A percentile compares a stretch with the other conserved stretches of the same genome.
These are phyloP conservation scores for Anhinga rufa DNA, from an alignment of 2,113 vertebrate genomes.

Conservation along the genomic window DNA sequence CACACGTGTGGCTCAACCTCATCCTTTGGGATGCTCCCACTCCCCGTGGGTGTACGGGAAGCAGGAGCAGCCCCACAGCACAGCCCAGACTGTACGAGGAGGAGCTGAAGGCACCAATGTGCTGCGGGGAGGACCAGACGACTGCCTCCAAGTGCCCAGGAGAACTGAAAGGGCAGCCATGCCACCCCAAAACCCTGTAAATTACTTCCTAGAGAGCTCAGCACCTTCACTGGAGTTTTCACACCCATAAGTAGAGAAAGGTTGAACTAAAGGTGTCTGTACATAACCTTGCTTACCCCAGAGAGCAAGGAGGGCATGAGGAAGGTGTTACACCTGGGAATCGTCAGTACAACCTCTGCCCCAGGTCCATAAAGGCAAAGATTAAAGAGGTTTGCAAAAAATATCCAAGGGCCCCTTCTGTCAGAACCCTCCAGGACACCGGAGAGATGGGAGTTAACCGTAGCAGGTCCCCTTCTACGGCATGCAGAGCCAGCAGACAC, in stretches of 20 bases:
- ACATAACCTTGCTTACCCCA: neutral
- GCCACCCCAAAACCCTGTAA: neutral
- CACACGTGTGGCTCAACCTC: neutral
- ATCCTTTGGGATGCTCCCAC: neutral
- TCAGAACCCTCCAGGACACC: neutral
- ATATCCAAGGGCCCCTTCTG: rapidly evolving
- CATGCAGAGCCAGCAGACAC: neutral
- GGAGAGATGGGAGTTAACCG: neutral
- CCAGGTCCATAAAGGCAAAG: neutral
- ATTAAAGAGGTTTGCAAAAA: neutral
- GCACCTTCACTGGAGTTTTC: neutral
- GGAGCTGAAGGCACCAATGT: neutral
- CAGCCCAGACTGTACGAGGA: rapidly evolving
- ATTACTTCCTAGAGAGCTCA: neutral
- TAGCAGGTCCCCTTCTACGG: neutral
- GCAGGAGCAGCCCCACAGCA: neutral
- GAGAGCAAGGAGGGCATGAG: neutral
- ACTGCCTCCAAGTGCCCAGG: neutral
- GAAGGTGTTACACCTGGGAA: neutral
- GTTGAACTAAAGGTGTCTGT: neutral
- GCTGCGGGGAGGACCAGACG: neutral
- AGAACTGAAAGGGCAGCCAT: neutral
- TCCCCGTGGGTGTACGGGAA: neutral
- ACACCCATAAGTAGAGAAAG: neutral
- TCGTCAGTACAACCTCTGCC: neutral